These are phyloP conservation scores for Lontra canadensis DNA, from an alignment of 2,113 vertebrate species.

Conservation along the genomic window DNA sequence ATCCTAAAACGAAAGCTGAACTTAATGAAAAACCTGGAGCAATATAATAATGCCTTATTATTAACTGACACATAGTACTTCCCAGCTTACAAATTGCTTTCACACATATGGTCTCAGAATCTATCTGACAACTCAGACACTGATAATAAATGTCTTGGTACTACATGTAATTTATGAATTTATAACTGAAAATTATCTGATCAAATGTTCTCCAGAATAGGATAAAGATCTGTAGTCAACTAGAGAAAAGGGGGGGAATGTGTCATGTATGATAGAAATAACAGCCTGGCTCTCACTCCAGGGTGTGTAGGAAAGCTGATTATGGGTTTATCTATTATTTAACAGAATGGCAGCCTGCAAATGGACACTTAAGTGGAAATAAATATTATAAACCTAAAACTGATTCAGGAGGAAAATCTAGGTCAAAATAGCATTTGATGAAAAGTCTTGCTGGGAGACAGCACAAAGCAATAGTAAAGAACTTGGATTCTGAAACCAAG, in stretches of 20 bases:
- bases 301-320: neutral
- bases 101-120: neutral
- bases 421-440: neutral
- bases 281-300: neutral
- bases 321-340: neutral
- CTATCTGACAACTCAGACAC: neutral
- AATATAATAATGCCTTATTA: neutral
- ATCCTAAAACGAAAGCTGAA: neutral
- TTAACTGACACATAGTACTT: neutral
- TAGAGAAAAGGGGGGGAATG: neutral
- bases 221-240: neutral
- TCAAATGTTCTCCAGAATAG: neutral
- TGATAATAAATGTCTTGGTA: neutral
- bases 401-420: neutral
- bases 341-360: neutral
- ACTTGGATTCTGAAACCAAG: neutral
- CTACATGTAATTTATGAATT: neutral
- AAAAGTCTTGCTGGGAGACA: neutral
- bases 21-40: neutral
- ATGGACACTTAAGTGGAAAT: neutral
- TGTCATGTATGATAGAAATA: neutral
- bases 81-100: neutral
- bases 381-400: neutral
- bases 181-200: neutral
- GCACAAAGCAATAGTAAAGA: neutral